Evolutionary conservation across 2,888 invertebrate species (phyloP), one percentile per base, ranked within the genome.

Genomic region (Seira musarum): DNA sequence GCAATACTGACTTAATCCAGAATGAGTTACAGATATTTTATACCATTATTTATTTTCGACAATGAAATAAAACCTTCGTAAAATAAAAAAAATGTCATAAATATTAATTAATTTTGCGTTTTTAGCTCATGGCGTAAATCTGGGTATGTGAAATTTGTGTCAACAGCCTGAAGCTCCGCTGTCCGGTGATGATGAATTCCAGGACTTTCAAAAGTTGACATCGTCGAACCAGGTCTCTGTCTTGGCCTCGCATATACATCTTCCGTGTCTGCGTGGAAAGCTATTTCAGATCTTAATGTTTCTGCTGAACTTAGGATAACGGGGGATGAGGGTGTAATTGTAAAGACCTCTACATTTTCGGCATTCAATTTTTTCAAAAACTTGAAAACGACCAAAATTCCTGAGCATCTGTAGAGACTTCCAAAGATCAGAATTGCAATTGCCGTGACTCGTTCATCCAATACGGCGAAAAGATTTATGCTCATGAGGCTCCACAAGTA

Each of bases 331-430:
- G 65, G 65, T 2, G 25, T 17, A 15, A 63, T 63, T 17, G 25
- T 63, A 15, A 30, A 35, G 25, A 65, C 15, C 25, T 35, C 65
- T 2, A 15, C 25, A 10, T 25, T 17, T 19, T 49, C 57, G 6
- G 15, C n/a, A 2, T 49, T 69, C 21, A 69, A 22, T 25, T 69
- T 25, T 40, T 35, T 57, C 46, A 80, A 64, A 40, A 74, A 74
- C 10, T 68, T 61, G 57, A 68, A 80, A 0, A 80, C 74, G 1
- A 66, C 69, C 1, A 63, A 40, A 21, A 80, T 73, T 63, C 67
- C 68, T 3, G 61, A 64, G 1, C 73, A 49, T 67, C 64, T 61
- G 57, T 57, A 69, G 8, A 80, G 24, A n/a, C 22, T 17, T 63
- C 61, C 69, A 53, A 72, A 22, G 53, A 30, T 13, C 13, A 30